phyloP scores from a whole-genome alignment of 2,888 invertebrate species.

The Dendrolimus houi region DNA sequence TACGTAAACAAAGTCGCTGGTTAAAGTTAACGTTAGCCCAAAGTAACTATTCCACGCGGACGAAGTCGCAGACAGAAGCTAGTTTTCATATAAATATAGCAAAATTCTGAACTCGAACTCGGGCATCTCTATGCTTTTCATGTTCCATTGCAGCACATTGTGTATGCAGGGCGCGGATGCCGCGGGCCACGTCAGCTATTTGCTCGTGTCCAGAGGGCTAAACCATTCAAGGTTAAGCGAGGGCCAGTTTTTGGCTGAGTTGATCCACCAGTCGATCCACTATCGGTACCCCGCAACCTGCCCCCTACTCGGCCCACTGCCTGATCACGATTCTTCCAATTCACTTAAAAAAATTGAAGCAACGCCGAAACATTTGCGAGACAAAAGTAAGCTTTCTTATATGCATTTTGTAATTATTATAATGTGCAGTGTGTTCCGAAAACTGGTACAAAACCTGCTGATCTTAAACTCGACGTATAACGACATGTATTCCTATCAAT shows the following conservation, averaged over 20 bases:
- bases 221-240: conserved; percentile 74
- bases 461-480: too few species aligned
- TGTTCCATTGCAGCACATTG: conserved; percentile 46
- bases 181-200: conserved; percentile 74
- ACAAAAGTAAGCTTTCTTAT: not conserved
- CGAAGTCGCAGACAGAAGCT: too few species aligned
- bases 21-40: too few species aligned
- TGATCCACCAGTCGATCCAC: conserved; percentile 52
- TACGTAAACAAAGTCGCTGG: too few species aligned
- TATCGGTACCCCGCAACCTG: conserved; percentile 20
- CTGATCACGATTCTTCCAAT: conserved; percentile 1
- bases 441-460: not conserved
- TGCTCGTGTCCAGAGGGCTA: conserved; percentile 73
- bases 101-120: too few species aligned
- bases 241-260: conserved; percentile 72
- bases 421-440: not conserved
- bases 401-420: not conserved
- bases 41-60: too few species aligned
- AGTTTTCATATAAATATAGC: too few species aligned
- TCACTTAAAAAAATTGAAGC: not conserved
- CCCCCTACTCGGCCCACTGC: conserved; percentile 5
- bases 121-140: conserved; percentile 25
- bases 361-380: not conserved
- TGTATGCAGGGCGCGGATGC: conserved; percentile 71
- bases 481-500: too few species aligned